Conservation (phyloP, 2,888 invertebrate species). For the Neelides folsomi region DNA sequence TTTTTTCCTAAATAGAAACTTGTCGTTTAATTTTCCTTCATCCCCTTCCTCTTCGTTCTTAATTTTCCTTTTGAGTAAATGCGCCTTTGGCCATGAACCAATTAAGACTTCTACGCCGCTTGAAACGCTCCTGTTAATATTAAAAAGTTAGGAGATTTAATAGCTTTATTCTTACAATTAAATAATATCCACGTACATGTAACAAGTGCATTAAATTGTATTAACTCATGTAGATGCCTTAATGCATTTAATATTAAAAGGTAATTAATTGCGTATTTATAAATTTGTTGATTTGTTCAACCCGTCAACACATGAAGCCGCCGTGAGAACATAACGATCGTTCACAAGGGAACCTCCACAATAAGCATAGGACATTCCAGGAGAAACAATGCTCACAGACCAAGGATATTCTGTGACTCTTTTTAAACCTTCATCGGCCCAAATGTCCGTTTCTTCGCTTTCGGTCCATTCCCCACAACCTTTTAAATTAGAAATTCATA, state of each 20-base stretch:
- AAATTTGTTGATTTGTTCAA: too few species aligned
- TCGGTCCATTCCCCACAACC: conserved; percentile 19
- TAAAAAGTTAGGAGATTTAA: too few species aligned
- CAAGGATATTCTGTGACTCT: conserved; percentile 21
- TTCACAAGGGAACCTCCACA: conserved; percentile 19
- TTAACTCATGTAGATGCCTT: too few species aligned
- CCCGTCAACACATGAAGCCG: conserved; percentile 27
- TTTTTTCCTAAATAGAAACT: conserved; percentile 18
- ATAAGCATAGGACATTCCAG: conserved; percentile 16
- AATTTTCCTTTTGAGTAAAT: conserved; percentile 6
- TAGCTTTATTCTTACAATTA: too few species aligned
- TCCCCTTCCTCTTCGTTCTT: conserved; percentile 12
- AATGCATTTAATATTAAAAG: too few species aligned
- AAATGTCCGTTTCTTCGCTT: conserved; percentile 10
- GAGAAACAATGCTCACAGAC: conserved; percentile 23
- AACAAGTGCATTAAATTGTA: too few species aligned
- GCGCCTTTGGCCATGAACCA: conserved; percentile 25
- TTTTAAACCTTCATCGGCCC: conserved; percentile 21
- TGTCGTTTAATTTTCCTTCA: conserved; percentile 8
- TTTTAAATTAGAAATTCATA: conserved; percentile 5
- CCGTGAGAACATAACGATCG: conserved; percentile 21
- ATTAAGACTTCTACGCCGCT: conserved; percentile 24
- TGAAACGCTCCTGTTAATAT: conserved; percentile 10
- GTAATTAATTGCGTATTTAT: too few species aligned
- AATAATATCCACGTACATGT: too few species aligned